Conservation (phyloP, 2,888 invertebrate genomes). For the Branchellion lobata region DNA sequence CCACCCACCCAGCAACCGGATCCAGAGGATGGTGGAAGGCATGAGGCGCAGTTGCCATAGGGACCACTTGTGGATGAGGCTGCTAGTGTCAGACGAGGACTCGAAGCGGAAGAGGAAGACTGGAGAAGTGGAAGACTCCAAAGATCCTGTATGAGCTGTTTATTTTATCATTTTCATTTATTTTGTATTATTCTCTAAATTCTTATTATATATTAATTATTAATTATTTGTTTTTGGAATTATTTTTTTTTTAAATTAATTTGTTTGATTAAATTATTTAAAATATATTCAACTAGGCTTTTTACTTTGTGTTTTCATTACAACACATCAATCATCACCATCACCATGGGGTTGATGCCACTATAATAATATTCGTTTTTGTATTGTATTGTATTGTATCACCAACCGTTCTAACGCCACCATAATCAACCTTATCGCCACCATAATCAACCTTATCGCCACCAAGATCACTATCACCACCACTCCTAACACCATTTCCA, state of each 20-base stretch:
- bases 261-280: neutral
- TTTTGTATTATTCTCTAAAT: too few relatives aligned
- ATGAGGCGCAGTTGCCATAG: constrained; percentile 72
- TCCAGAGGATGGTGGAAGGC: constrained; percentile 67
- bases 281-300: too few relatives aligned
- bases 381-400: too few relatives aligned
- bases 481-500: too few relatives aligned
- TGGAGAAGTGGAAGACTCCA: constrained; percentile 45
- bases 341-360: too few relatives aligned
- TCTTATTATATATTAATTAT: neutral
- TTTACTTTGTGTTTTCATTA: too few relatives aligned
- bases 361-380: too few relatives aligned
- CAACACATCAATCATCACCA: too few relatives aligned
- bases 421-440: too few relatives aligned
- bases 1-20: constrained; percentile 43
- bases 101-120: constrained; percentile 42
- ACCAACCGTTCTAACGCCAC: too few relatives aligned
- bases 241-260: neutral
- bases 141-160: constrained; percentile 46
- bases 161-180: neutral
- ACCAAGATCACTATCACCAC: too few relatives aligned
- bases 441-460: too few relatives aligned
- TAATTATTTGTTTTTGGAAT: neutral
- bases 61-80: constrained; percentile 72
- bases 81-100: constrained; percentile 60